Conservation (phyloP, 2,797 vertebrate genomes). For the Otus scops region DNA sequence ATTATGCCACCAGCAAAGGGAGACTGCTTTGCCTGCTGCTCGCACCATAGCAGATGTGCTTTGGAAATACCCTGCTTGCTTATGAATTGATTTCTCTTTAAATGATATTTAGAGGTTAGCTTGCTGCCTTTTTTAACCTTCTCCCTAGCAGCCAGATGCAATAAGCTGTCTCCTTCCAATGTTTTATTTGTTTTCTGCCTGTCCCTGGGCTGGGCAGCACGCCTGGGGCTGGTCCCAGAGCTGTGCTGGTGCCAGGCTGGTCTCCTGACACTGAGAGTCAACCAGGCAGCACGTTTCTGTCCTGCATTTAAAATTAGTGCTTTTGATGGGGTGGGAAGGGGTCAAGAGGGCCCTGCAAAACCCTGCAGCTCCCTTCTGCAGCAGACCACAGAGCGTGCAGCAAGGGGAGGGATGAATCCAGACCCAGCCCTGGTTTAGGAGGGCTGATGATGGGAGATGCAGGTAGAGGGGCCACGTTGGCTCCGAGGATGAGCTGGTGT, state of each 20-base stretch:
- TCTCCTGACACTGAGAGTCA: not conserved
- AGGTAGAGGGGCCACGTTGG: not conserved
- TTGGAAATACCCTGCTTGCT: not conserved
- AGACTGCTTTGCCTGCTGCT: not conserved
- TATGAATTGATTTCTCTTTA: not conserved
- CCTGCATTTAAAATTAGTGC: not conserved
- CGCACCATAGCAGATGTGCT: not conserved
- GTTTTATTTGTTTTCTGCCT: not conserved
- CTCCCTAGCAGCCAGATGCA: not conserved
- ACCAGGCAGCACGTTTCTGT: not conserved
- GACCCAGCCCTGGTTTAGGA: accelerated
- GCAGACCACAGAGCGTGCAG: accelerated
- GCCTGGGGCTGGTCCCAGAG: not conserved
- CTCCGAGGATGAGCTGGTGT: not conserved
- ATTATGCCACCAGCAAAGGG: not conserved
- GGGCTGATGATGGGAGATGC: not conserved
- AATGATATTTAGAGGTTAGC: not conserved
- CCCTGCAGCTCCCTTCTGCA: not conserved
- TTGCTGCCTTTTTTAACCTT: not conserved
- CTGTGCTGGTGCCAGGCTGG: not conserved
- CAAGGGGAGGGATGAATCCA: not conserved
- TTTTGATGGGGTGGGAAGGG: not conserved
- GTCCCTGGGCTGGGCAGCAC: not conserved
- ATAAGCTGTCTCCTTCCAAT: not conserved
- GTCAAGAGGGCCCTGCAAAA: not conserved